Evolutionary conservation across 2,888 invertebrate genomes (phyloP), one percentile per base, ranked within the genome.

Genomic region (Sycophila texana): DNA sequence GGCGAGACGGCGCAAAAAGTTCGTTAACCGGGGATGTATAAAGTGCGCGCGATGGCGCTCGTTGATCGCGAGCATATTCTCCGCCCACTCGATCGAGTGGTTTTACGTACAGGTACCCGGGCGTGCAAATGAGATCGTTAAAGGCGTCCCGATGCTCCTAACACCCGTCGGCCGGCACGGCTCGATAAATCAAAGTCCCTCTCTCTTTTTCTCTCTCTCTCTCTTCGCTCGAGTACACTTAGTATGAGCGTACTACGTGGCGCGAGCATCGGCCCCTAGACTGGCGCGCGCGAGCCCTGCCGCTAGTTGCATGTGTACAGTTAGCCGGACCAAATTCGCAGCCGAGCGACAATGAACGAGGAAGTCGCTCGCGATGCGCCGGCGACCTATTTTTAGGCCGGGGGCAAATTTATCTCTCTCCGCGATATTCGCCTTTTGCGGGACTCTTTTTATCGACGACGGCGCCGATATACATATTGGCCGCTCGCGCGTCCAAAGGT

Each of bases 311-410:
- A 86, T 82, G 84, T 87, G 86, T 89, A 90, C 90, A 88, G 90
- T 90, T 90, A 90, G 86, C 81, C 88, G 89, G 87, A 89, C 89
- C 88, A 86, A 90, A 90, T 90, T 90, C 86, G 87, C 39, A 39
- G 39, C 39, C 10, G 39, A 39, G 39, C 87, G 87, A 89, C 89
- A 89, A 89, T 89, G 88, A 88, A 88, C 85, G 86, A 87, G 87
- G 87, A 87, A 88, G 86, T 75, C 47, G 66, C 57, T 58, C 57
- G 57, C 47, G 74, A 66, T 26, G 67, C 61, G 20, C 30, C 61
- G 51, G 73, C 86, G 86, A 86, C 86, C 87, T 87, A 88, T 88
- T 87, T 88, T 87, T 79, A 81, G 74, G 39, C 30, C 22, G 47
- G 16, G 30, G 73, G n/a, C 47, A 14, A 74, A 55, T 72, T 51